These are phyloP conservation scores for Drosophila truncata DNA, from an alignment of 1,140 invertebrate genomes.

Conservation along the genomic window DNA sequence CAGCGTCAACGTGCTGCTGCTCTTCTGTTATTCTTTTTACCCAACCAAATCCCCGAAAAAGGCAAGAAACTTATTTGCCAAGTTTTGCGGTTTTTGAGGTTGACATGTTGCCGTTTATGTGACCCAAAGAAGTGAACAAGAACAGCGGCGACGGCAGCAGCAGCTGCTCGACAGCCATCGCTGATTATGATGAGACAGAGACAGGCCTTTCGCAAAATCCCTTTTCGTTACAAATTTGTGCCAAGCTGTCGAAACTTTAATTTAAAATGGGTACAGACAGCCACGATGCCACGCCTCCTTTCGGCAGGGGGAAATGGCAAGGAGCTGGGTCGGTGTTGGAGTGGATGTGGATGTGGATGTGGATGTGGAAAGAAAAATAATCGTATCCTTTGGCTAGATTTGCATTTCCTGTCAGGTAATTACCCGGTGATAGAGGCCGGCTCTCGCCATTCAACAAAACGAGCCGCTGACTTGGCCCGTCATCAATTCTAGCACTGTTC, in stretches of 20 bases:
- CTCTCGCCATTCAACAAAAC: constrained; percentile 67
- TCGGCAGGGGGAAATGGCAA: no score
- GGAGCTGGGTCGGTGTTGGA: not conserved
- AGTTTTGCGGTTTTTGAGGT: constrained; percentile 82
- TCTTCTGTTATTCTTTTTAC: constrained; percentile 47
- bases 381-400: constrained; percentile 68
- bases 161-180: constrained; percentile 69
- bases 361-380: constrained; percentile 60
- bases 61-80: constrained; percentile 73
- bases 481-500: constrained; percentile 77
- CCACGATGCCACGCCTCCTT: constrained; percentile 38
- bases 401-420: constrained; percentile 82
- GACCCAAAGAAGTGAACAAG: constrained; percentile 72
- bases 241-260: constrained; percentile 72
- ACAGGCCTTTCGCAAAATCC: constrained; percentile 25
- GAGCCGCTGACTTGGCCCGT: constrained; percentile 77
- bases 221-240: constrained; percentile 69
- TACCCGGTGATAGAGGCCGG: constrained; percentile 72
- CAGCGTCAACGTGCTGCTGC: constrained; percentile 37
- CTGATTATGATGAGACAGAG: constrained; percentile 75
- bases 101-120: constrained; percentile 82
- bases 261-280: constrained; percentile 50
- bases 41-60: constrained; percentile 11
- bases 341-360: constrained; percentile 8
- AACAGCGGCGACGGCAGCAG: constrained; percentile 33